Percentiles rank a stretch among this genome's conserved stretches.
Conservation (phyloP, 1,140 invertebrate genomes). For the Chelonus insularis region DNA sequence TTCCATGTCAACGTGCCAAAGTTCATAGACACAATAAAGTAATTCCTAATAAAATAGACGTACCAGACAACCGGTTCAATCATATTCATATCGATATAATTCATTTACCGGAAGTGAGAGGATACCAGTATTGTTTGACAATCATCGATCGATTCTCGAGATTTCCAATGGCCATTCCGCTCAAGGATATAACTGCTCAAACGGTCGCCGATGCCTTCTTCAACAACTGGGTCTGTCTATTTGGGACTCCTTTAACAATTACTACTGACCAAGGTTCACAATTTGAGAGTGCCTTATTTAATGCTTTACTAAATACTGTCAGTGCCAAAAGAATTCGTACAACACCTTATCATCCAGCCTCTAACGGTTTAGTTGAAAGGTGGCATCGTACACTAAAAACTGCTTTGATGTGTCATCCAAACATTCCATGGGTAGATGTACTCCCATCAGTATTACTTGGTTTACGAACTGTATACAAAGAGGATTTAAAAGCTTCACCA, state of each 20-base stretch:
- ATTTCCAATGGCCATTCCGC: not conserved
- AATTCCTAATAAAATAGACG: not conserved
- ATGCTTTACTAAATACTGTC: conserved; percentile 6
- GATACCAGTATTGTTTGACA: not conserved
- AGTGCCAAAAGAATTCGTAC: conserved; percentile 20
- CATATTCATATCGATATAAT: conserved; percentile 5
- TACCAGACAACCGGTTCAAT: conserved; percentile 3
- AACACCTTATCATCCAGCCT: conserved; percentile 39
- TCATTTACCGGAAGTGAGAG: not conserved
- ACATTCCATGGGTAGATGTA: conserved; percentile 16
- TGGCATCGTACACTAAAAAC: conserved; percentile 42
- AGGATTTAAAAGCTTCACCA: conserved; percentile 4
- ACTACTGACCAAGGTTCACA: conserved; percentile 9
- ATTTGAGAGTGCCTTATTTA: conserved; percentile 2
- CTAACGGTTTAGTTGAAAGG: conserved; percentile 45
- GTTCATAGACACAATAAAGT: not conserved
- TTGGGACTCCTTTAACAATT: conserved; percentile 11
- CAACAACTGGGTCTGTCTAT: not conserved
- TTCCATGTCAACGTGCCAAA: not conserved
- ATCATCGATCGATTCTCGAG: conserved; percentile 1
- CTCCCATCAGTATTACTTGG: conserved; percentile 36
- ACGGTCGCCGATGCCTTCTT: not conserved
- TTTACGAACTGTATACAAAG: conserved; percentile 21
- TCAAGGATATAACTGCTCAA: not conserved
- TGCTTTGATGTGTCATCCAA: conserved; percentile 23